phyloP scores from a whole-genome alignment of 30 jellyfish, hydroid and myxozoan genomes.

The Chironex yamaguchii region DNA sequence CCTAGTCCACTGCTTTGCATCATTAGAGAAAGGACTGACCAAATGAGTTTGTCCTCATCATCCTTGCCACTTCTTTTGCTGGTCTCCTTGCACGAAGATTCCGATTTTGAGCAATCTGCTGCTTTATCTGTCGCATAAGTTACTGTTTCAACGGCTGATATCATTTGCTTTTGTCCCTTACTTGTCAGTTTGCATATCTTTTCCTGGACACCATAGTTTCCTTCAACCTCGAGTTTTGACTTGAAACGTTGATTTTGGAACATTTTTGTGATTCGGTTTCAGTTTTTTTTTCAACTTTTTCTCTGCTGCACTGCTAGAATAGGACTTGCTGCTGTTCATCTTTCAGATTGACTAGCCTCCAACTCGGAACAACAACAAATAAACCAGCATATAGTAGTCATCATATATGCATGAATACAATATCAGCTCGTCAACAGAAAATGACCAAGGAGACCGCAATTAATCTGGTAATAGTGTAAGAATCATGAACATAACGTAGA shows the following conservation, averaged over 20 bases:
- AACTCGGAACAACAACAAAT: no score
- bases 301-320: conserved; percentile 45
- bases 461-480: no score
- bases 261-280: conserved; percentile 42
- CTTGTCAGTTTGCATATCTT: conserved; percentile 2
- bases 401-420: no score
- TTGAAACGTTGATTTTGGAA: conserved; percentile 19
- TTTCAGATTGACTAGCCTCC: no score
- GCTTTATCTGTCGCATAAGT: not conserved
- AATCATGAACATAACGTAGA: no score
- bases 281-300: conserved; percentile 26
- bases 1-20: conserved; percentile 1
- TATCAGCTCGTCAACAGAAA: no score
- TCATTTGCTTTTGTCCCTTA: conserved; percentile 5
- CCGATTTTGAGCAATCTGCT: not conserved
- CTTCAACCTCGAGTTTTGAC: not conserved
- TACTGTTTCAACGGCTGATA: not conserved
- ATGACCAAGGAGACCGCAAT: no score
- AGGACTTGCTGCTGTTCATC: no score
- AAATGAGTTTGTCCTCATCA: not conserved
- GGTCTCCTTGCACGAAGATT: not conserved
- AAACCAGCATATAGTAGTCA: no score
- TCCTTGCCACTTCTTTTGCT: not conserved
- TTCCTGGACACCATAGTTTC: conserved; percentile 4
- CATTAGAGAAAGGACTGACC: not conserved